Evolutionary conservation across 35 echinoderm and acorn worm genomes (phyloP), one percentile per base, ranked within the genome.

Genomic region (Strongylocentrotus purpuratus): DNA sequence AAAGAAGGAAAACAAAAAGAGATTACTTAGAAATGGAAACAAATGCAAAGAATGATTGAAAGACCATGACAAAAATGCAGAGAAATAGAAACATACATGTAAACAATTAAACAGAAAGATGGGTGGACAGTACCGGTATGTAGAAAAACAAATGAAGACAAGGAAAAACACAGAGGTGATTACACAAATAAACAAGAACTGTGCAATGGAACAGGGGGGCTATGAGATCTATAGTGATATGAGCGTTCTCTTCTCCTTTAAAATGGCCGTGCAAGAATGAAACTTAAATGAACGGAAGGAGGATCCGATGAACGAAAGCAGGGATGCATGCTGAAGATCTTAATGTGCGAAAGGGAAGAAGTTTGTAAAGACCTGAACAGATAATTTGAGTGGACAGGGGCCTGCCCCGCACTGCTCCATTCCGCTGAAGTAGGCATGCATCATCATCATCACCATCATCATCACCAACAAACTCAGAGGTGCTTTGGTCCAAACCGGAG

Each of bases 301-400:
- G 65, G 65, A 78, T 78, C 28, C 0, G 20, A 22, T 28, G 65
- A n/a, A 78, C 28, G 25, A 28, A 78, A 78, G 20, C 25, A 78
- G 20, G 65, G 25, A 78, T n/a, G 65, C 65, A 28, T 78, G 65
- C 65, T 78, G 1, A 4, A 78, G 65, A 78, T 78, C 28, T 4
- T 6, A 78, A 28, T n/a, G 65, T 78, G 28, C 20, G 87, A 89
- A 89, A 28, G 87, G 87, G 45, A 89, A 45, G 4, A 33, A 89
- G 25, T 18, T 89, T 89, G 87, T 33, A 33, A 89, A 93, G 91
- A 93, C 91, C 91, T 93, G 91, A 93, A 58, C 91, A 93, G 45
- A 93, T 93, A 93, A 93, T 93, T 93, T 93, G 91, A 93, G 91
- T 93, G 48, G 91, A 93, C 48, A 93, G 91, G 46, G 91, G 91